These are phyloP conservation scores for Carassius carassius DNA, from an alignment of 2,113 vertebrate species.

Conservation along the genomic window DNA sequence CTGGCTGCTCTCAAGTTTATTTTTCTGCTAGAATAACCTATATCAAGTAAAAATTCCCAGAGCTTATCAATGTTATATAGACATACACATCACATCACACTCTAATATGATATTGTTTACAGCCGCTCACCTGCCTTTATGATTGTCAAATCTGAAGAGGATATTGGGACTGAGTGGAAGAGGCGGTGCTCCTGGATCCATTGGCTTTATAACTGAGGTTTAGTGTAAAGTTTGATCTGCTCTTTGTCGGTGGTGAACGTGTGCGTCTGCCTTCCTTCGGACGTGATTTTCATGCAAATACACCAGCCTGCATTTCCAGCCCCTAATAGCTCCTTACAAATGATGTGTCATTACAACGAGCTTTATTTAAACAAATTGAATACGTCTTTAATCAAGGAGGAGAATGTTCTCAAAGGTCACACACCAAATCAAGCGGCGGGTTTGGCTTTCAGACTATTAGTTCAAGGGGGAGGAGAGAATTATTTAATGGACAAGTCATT, in stretches of 20 bases:
- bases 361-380: constrained; percentile 99
- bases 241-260: constrained; percentile 34
- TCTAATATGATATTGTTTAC: not conserved
- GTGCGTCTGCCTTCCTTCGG: constrained; percentile 14
- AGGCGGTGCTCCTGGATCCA: too few species aligned
- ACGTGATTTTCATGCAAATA: constrained; percentile 99
- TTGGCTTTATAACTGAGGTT: constrained; percentile 46
- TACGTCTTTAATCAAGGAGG: constrained; percentile 99
- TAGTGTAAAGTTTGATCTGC: constrained; percentile 79
- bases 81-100: not conserved
- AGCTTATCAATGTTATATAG: not conserved
- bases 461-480: constrained; percentile 86
- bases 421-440: constrained; percentile 94
- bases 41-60: too few species aligned
- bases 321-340: constrained; percentile 99
- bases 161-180: constrained; percentile 31
- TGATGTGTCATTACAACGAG: constrained; percentile 99
- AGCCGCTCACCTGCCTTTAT: constrained; percentile 24
- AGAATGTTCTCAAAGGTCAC: constrained; percentile 99
- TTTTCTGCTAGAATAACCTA: too few species aligned
- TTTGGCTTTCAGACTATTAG: constrained; percentile 93
- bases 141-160: constrained; percentile 4
- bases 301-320: constrained; percentile 84
- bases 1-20: too few species aligned
- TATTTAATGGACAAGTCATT: constrained; percentile 98